Conservation (phyloP, 2,113 vertebrate species). For the Ciconia maguari region DNA sequence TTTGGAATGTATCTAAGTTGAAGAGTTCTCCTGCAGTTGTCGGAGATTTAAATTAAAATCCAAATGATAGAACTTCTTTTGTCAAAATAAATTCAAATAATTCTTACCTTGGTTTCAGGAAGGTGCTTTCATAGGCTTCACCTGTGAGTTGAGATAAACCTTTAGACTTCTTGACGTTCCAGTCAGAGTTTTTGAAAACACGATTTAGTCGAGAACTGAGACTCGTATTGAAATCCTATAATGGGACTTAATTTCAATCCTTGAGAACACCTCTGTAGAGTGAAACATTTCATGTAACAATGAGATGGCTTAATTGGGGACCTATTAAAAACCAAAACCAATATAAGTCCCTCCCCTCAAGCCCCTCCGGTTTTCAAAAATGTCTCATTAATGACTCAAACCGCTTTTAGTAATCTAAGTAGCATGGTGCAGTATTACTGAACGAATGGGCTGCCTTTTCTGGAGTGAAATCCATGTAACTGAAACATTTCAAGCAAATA, state of each 20-base stretch:
- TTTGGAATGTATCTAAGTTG: neutral
- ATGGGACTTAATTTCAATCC: neutral
- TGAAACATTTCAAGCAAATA: neutral
- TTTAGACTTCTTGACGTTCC: neutral
- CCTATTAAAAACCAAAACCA: neutral
- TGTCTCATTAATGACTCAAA: neutral
- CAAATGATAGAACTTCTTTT: neutral
- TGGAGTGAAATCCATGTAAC: neutral
- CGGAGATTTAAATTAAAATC: neutral
- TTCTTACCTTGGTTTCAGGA: neutral
- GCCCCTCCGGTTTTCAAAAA: neutral
- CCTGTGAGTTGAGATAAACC: neutral
- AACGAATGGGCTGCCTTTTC: neutral
- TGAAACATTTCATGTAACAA: neutral
- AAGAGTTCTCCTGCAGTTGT: neutral
- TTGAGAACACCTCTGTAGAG: neutral
- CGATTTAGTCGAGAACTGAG: neutral
- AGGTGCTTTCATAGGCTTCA: neutral
- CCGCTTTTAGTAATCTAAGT: too few relatives aligned
- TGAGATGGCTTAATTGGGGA: neutral
- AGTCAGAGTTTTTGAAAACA: neutral
- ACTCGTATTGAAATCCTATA: neutral
- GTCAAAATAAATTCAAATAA: neutral
- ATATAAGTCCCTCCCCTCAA: neutral
- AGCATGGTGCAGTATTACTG: too few relatives aligned